These are phyloP conservation scores for Loripinus fragilis DNA, from an alignment of 2,888 invertebrate genomes.

Conservation along the genomic window DNA sequence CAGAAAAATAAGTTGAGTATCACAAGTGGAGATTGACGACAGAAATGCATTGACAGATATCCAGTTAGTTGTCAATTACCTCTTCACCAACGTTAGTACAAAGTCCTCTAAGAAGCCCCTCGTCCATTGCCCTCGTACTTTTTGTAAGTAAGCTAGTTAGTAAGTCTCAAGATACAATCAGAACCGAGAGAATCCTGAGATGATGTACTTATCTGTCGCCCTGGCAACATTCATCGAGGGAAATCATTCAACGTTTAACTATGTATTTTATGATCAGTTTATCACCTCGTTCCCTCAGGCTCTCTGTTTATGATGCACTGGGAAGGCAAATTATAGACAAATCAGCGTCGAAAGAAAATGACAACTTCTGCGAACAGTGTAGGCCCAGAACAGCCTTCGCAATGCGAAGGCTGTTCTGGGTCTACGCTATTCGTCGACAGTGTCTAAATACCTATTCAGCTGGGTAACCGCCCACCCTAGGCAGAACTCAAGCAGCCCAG, in stretches of 20 bases:
- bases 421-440: not conserved
- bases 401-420: not conserved
- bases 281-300: conserved; percentile 9
- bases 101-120: too few species aligned
- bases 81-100: too few species aligned
- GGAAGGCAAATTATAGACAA: conserved; percentile 9
- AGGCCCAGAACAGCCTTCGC: not conserved
- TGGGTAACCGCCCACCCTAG: too few species aligned
- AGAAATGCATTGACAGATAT: too few species aligned
- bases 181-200: too few species aligned
- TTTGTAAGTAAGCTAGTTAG: too few species aligned
- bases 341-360: not conserved
- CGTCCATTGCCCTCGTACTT: too few species aligned
- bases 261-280: conserved; percentile 18
- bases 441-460: too few species aligned
- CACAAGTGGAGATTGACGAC: not conserved
- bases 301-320: conserved; percentile 9
- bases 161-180: too few species aligned
- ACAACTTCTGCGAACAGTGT: not conserved
- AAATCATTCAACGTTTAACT: conserved; percentile 33
- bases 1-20: conserved; percentile 5
- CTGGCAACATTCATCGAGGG: conserved; percentile 23
- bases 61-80: too few species aligned
- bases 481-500: too few species aligned
- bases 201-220: too few species aligned